Base-by-base conservation (phyloP, 2,888 invertebrate genomes). In the Caenorhabditis japonica region DNA sequence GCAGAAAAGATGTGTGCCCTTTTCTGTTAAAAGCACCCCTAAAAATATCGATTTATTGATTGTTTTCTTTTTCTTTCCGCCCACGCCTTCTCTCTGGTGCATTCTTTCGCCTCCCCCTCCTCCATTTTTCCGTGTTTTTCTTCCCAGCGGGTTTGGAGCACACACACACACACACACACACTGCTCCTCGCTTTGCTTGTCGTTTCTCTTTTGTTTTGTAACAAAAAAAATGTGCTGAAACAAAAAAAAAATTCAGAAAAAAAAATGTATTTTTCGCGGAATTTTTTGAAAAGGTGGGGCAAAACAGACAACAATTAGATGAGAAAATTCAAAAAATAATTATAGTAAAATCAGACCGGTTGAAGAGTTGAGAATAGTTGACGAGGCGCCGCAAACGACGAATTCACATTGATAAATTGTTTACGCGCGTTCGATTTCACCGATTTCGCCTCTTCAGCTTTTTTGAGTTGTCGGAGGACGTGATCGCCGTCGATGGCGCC, bases 361-460 rank as follows among this genome's bases (percentile, higher is more conserved):
- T 53, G 34, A 12, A 74, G 47, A 17, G 74, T 74, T 17, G 74
- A 74, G 30, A 62, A 74, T 23, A 74, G 58, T 43, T 74, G 74
- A 2, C 62, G 56, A 17, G 74, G 69, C 15, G 74, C 69, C 4
- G 53, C 74, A 36, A 69, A 74, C 19, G 59, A 51, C 12, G 73
- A 39, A 17, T 68, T 51, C 13, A 52, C 52, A 33, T 73, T 73
- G 44, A 73, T 38, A 25, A 55, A 64, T 13, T 41, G 41, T 3
- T 39, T 23, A 7, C 38, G 43, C 4, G 56, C 46, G 7, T 53
- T 44, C 19, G 49, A 51, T 51, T 53, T 66, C 34, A 47, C 51
- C 4, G 46, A 19, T 27, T 49, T 61, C 4, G 36, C 4, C 7
- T 49, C 60, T 46, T 68, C 62, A 2, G 51, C 39, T 8, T 49